These are phyloP conservation scores for Melanchra persicariae DNA, from an alignment of 2,888 invertebrate genomes.

Conservation along the genomic window DNA sequence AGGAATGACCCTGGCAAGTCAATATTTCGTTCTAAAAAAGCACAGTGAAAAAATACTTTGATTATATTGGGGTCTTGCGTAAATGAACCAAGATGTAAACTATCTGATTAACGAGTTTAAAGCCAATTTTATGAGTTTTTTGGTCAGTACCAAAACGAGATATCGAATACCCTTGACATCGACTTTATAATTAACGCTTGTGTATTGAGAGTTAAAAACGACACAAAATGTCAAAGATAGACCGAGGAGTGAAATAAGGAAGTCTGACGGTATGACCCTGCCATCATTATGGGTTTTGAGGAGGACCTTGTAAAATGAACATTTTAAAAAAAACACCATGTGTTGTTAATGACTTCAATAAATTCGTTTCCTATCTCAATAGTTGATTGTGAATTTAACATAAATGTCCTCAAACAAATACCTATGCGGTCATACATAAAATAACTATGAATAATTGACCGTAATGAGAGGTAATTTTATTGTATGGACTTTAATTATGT, in stretches of 20 bases:
- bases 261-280: conserved; percentile 35
- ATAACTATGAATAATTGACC: conserved; percentile 8
- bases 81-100: neutral
- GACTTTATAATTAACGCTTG: conserved; percentile 13
- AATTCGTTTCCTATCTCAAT: neutral
- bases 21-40: neutral
- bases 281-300: neutral
- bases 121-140: conserved; percentile 7
- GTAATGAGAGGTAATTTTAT: neutral
- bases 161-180: conserved; percentile 37
- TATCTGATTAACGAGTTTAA: conserved; percentile 30
- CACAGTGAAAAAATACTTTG: neutral
- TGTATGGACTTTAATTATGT: neutral
- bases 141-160: conserved; percentile 27
- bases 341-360: neutral
- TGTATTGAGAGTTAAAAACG: neutral
- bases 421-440: neutral
- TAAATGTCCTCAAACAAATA: neutral
- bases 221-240: conserved; percentile 31
- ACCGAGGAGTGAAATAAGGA: conserved; percentile 33
- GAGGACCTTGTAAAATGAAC: conserved; percentile 24
- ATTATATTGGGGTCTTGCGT: neutral
- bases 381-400: neutral
- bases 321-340: neutral
- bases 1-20: neutral